Evolutionary conservation across 1,140 invertebrate species (phyloP).

Genomic region (Ctenoplectra terminalis): DNA sequence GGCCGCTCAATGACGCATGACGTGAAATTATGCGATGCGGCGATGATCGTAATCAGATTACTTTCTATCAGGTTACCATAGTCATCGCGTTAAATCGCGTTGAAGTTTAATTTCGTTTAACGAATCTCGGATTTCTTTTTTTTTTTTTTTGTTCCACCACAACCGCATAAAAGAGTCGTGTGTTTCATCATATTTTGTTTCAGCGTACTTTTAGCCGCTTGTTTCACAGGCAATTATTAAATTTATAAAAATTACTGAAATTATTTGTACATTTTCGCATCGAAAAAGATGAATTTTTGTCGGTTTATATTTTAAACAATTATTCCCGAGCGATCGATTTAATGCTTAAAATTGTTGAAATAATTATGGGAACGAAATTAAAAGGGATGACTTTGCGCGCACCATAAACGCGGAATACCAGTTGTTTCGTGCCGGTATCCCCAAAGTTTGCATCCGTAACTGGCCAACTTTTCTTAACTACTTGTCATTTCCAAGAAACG

Average conservation of each 20-base stretch:
- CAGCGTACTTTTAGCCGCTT: not conserved
- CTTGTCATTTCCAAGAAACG: not conserved
- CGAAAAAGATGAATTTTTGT: not conserved
- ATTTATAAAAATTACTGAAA: too few species aligned
- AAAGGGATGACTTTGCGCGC: not conserved
- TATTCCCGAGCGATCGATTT: not conserved
- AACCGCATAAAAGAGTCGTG: too few species aligned
- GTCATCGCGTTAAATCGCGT: constrained; percentile 24
- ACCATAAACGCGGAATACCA: not conserved
- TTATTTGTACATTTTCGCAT: not conserved
- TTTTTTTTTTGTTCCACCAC: not conserved
- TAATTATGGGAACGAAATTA: not conserved
- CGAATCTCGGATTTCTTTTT: not conserved
- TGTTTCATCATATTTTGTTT: not conserved
- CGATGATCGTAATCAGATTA: constrained; percentile 35
- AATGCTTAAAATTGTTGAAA: not conserved
- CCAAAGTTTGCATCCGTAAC: not conserved
- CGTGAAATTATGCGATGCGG: constrained; percentile 23
- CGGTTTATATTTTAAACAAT: not conserved
- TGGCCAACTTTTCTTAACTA: not conserved
- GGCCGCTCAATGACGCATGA: constrained; percentile 15
- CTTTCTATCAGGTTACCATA: constrained; percentile 26
- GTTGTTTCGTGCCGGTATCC: not conserved
- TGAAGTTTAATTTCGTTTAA: not conserved
- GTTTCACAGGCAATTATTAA: not conserved